Evolutionary conservation across 1,140 invertebrate genomes (phyloP), one percentile per base, ranked within the genome.

Genomic region (Calephelis nemesis): DNA sequence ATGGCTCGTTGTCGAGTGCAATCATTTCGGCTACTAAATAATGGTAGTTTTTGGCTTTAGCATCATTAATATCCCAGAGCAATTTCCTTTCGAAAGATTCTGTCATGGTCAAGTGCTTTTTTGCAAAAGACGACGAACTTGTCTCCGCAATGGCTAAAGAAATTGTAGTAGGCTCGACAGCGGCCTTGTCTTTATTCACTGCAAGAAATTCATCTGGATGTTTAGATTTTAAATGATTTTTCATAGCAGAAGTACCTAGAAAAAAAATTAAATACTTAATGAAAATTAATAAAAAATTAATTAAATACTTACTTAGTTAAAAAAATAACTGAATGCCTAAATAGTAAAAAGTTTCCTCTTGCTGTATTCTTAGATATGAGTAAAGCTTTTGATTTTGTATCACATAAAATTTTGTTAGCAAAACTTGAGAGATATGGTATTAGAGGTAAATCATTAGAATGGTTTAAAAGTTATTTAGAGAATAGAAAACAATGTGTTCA

Each of bases 21-120:
- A 76, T 74, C 72, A 71, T 71, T 76, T 76, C 74, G 4, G 54
- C 65, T 47, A 76, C 49, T 47, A 68, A 75, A 65, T 75, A 75
- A 68, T 77, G 69, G 52, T 64, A 73, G 40, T 77, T 62, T 54
- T 62, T 69, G 1, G 73, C 47, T 69, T 69, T 75, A 3, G 66
- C 5, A 68, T 75, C 69, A 73, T 74, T 77, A 2, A 75, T 49
- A 63, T 65, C 67, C 69, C 71, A 73, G 30, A 63, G 65, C 30
- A 69, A 50, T 70, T 75, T 75, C 47, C 67, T 70, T 70, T 75
- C 68, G 9, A 63, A 63, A 49, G 67, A 49, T 71, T 73, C 74
- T 40, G 63, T 13, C 62, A 72, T 4, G 45, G 66, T 77, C 39
- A 74, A 42, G 52, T 69, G 69, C 47, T 73, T 73, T 65, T 63